phyloP scores from a whole-genome alignment of 2,113 vertebrate species.

The Theropithecus gelada region DNA sequence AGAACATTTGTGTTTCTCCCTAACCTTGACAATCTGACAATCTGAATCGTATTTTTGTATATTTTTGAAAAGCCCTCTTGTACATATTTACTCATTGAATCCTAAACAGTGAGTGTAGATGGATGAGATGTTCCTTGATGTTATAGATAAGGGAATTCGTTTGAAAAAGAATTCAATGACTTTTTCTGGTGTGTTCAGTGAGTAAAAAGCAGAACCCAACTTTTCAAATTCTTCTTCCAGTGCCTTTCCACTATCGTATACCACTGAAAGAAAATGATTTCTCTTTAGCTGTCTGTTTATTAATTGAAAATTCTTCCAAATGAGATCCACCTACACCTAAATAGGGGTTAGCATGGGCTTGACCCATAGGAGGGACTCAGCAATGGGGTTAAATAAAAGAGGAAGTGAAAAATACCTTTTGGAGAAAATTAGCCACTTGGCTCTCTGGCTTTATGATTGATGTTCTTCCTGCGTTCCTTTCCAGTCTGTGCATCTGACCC shows the following conservation, averaged over 20 bases:
- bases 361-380: not conserved
- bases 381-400: not conserved
- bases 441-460: not conserved
- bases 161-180: not conserved
- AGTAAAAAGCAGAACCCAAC: not conserved
- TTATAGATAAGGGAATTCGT: not conserved
- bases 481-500: not conserved
- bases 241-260: not conserved
- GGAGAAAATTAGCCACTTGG: not conserved
- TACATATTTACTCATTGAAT: not conserved
- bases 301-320: not conserved
- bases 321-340: not conserved
- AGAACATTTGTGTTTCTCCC: not conserved
- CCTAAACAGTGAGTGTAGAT: not conserved
- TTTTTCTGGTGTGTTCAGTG: not conserved
- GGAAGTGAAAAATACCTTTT: not conserved
- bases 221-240: not conserved
- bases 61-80: not conserved
- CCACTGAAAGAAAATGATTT: not conserved
- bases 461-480: not conserved
- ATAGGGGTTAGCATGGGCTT: not conserved
- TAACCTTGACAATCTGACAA: not conserved
- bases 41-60: not conserved
- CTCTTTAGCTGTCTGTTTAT: not conserved
- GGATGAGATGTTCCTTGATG: not conserved